Evolutionary conservation across 2,113 vertebrate species (phyloP), one percentile per base, ranked within the genome.

Genomic region (Gasterosteus aculeatus): DNA sequence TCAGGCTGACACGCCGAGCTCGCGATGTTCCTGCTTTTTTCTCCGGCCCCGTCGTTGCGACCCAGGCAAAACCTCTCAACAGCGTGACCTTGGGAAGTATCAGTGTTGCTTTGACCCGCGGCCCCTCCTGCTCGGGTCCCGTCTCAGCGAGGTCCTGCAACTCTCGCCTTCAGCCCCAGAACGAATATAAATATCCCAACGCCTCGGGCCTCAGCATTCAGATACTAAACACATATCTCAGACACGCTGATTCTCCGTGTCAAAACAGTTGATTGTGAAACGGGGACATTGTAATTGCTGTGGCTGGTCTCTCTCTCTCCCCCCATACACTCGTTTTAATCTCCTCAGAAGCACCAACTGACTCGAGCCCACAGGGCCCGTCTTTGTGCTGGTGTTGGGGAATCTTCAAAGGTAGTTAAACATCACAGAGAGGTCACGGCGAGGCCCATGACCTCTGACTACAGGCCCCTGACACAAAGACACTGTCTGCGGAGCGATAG

Each of bases 391-490:
- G 75, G 78, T 77, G 88, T 80, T 77, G 69, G 58, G 70, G 33
- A 80, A 84, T 90, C 89, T 91, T 92, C 89, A 91, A 91, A 93
- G 86, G 70, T 75, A 67, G 82, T 87, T 86, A 81, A 89, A 87
- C 87, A 89, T 90, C 91, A 91, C 77, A 90, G 89, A 66, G 84
- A 42, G 85, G 82, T 77, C 82, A 73, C 9, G 3, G 69, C 69
- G 81, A 76, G 69, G 75, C 63, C 77, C 56, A 22, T 77, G 60
- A 91, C 89, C 90, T 89, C 77, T 73, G 78, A 78, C 84, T 75
- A 3, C 38, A 31, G 70, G 74, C 60, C n/a, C 14, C 39, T 16
- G 42, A 71, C 71, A 75, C 78, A 81, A 70, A 91, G 64, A 72
- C 77, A 46, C 33, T 63, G 82, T 72, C 77, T 77, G 59, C 72